Conservation (phyloP, 2,888 invertebrate genomes). For the Fissipunctia ypsillon region DNA sequence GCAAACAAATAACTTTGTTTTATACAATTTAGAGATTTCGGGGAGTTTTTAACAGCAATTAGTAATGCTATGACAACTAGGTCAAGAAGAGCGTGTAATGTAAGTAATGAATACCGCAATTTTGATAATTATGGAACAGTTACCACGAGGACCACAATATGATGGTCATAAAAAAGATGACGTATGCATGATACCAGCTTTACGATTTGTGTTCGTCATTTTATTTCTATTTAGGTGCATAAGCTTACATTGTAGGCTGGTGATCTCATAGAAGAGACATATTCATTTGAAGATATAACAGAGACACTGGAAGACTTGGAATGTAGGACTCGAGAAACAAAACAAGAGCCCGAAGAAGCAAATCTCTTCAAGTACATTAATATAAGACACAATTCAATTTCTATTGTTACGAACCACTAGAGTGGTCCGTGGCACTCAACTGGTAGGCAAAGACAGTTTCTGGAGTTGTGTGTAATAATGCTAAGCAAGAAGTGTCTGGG, state of each 20-base stretch:
- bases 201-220: conserved; percentile 12
- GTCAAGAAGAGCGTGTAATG: conserved; percentile 36
- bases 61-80: conserved; percentile 26
- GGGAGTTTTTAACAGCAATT: conserved; percentile 31
- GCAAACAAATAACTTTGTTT: neutral
- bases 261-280: neutral
- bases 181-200: conserved; percentile 6
- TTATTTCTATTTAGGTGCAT: neutral
- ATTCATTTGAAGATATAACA: too few species aligned
- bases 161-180: conserved; percentile 16
- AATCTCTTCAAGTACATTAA: too few species aligned
- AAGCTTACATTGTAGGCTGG: conserved; percentile 10
- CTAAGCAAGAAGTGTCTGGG: too few species aligned
- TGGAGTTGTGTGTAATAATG: neutral
- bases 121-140: conserved; percentile 21
- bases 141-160: conserved; percentile 24
- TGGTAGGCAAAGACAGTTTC: too few species aligned
- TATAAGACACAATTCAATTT: too few species aligned
- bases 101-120: conserved; percentile 24
- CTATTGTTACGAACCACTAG: too few species aligned
- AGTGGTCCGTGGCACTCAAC: too few species aligned
- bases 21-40: conserved; percentile 4
- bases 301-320: too few species aligned
- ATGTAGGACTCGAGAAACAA: too few species aligned
- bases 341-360: too few species aligned